Base-by-base conservation (phyloP, 2,113 vertebrate genomes). In the Pampusana beccarii region DNA sequence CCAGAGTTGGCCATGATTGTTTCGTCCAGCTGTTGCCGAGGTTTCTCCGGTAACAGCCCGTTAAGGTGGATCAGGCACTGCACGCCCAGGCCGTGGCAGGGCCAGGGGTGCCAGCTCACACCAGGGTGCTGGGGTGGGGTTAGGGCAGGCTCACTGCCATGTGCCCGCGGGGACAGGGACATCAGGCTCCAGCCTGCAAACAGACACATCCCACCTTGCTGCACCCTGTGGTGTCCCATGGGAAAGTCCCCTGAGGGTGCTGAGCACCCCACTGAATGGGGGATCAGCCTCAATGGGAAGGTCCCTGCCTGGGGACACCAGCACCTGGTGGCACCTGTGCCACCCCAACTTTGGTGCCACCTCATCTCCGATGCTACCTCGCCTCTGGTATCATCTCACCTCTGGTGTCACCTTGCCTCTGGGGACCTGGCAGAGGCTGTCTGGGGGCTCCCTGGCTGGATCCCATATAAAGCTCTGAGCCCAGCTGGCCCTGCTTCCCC, bases 181-280 rank as follows among this genome's bases (percentile, higher is more conserved):
- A 44, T 19, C 1, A 2, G 46, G 9, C 29, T 46, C 28, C 4
- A 6, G 16, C 28, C 56, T 40, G n/a, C 29, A 4, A 42, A 51
- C 4, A 13, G 14, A 28, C 18, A 0, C 2, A 5, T 28, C 12
- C 74, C 71, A 21, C 10, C 12, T 4, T 38, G 50, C 28, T 2
- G 5, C 73, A 29, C 5, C 4, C 38, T 4, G 18, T 6, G 7
- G 9, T 48, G 38, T n/a, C 64, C 44, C 56, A 6, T 13, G 50
- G 34, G 28, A 67, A 11, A 20, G 11, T 14, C 28, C 36, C 31
- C 10, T 1, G 9, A 11, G 38, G 14, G 16, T 26, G 66, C 71
- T 20, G 71, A 40, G 34, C 65, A 13, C 11, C 24, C 15, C n/a
- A 0, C 5, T 0, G 5, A 12, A 10, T 1, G 2, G 3, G 8